Evolutionary conservation across 1,140 invertebrate genomes (phyloP), one percentile per base, ranked within the genome.

Genomic region (Formica exsecta): DNA sequence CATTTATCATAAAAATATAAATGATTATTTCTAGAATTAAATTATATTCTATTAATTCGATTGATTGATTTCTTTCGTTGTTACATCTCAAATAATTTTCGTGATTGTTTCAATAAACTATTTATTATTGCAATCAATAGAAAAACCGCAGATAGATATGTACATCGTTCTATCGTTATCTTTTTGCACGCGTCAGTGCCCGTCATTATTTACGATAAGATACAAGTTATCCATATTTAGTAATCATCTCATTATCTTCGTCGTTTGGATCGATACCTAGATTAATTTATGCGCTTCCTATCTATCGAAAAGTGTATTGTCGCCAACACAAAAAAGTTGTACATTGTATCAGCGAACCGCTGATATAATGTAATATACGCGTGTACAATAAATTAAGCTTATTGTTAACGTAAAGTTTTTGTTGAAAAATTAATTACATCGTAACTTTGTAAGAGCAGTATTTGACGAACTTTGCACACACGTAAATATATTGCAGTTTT

Each of bases 151-250:
- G n/a, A 54, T 68, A 68, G 64, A 32, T 36, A n/a, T 22, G 13
- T 36, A 66, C 51, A 71, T 71, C 32, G 0, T 79, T 65, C 32
- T 38, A 38, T 5, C 11, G 51, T 73, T 83, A 83, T 83, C 79
- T 83, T 75, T 36, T 68, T 61, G 62, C 25, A 0, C 25, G 25
- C 73, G 88, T 89, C 89, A 87, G 80, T 83, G 65, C 38, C 54
- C 76, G 54, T 79, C 22, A 57, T 89, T 65, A 57, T 76, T 74
- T 57, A 32, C 32, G 89, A 90, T 90, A 90, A 90, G 89, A 90
- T 90, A 90, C 13, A 25, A 32, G 73, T 59, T 54, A 73, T 71
- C 44, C 70, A 83, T 86, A 76, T 76, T 41, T 80, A 75, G 54
- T 62, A 65, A 70, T 90, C 74, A 62, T 87, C 54, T 59, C 57